phyloP scores from a whole-genome alignment of 1,140 invertebrate species.

The Drosophila mayri region DNA sequence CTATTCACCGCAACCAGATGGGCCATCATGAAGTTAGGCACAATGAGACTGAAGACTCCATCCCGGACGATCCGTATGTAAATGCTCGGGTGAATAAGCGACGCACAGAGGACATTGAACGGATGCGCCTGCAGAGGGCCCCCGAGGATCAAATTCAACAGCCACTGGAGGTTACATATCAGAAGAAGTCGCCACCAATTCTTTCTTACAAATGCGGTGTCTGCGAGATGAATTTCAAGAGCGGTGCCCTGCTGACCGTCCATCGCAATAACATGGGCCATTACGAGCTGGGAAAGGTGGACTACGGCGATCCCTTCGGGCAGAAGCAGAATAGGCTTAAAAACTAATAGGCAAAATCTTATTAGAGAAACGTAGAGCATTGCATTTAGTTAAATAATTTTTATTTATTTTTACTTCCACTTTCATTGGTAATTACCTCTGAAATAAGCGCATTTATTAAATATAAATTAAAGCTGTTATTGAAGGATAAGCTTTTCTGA shows the following conservation, averaged over 20 bases:
- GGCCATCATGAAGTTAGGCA: conserved; percentile 30
- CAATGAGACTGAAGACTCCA: not conserved
- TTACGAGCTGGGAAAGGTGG: conserved; percentile 45
- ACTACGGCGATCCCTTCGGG: conserved; percentile 57
- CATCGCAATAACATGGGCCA: conserved; percentile 70
- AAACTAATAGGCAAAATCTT: not conserved
- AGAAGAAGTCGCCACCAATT: not conserved
- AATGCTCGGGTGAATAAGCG: conserved; percentile 55
- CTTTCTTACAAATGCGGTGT: conserved; percentile 83
- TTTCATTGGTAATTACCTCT: too few species aligned
- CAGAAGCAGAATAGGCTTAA: conserved; percentile 20
- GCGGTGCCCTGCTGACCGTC: conserved; percentile 67
- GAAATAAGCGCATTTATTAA: too few species aligned
- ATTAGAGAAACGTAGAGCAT: not conserved
- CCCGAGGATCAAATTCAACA: not conserved
- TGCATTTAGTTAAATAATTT: not conserved
- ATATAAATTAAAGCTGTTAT: too few species aligned
- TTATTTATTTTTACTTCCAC: too few species aligned
- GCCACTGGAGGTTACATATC: conserved; percentile 49
- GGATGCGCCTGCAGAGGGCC: conserved; percentile 46
- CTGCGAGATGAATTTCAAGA: conserved; percentile 66
- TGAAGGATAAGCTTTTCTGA: too few species aligned
- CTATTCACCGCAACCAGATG: conserved; percentile 64
- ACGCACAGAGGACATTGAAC: conserved; percentile 58
- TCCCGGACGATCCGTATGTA: conserved; percentile 46